Conservation (phyloP, 2,113 vertebrate genomes). For the Pterocles gutturalis region DNA sequence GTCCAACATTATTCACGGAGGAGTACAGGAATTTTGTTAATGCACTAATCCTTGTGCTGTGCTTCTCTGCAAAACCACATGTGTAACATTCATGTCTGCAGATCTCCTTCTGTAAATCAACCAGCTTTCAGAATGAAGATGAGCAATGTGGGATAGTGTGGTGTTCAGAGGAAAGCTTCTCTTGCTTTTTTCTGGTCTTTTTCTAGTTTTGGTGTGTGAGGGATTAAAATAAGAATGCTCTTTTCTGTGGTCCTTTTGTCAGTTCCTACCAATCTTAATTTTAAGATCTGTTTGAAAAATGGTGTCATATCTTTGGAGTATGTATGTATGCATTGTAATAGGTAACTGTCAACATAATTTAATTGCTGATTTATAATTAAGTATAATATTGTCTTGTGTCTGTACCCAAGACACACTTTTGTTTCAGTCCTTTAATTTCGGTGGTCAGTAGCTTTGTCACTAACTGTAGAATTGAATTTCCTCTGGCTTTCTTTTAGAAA, state of each 20-base stretch:
- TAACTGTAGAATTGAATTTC: background rate
- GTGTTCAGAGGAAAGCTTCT: background rate
- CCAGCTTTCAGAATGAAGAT: background rate
- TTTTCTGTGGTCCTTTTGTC: background rate
- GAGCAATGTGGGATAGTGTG: background rate
- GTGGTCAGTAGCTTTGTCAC: background rate
- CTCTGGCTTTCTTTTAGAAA: background rate
- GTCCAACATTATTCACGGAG: background rate
- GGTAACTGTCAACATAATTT: background rate
- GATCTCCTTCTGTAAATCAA: background rate
- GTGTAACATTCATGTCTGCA: background rate
- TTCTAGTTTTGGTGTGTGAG: background rate
- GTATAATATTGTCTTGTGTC: background rate
- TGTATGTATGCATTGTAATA: background rate
- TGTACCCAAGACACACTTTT: background rate
- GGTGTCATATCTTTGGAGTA: background rate
- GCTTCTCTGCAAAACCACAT: background rate
- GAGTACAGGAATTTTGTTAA: background rate
- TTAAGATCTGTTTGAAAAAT: background rate
- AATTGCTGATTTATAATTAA: background rate
- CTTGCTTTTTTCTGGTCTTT: background rate
- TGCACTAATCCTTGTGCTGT: background rate
- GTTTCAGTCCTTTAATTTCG: constrained; percentile 3
- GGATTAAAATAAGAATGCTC: background rate
- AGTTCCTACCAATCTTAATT: background rate